These are phyloP conservation scores for Pteria penguin DNA, from an alignment of 2,888 invertebrate species.

Conservation along the genomic window DNA sequence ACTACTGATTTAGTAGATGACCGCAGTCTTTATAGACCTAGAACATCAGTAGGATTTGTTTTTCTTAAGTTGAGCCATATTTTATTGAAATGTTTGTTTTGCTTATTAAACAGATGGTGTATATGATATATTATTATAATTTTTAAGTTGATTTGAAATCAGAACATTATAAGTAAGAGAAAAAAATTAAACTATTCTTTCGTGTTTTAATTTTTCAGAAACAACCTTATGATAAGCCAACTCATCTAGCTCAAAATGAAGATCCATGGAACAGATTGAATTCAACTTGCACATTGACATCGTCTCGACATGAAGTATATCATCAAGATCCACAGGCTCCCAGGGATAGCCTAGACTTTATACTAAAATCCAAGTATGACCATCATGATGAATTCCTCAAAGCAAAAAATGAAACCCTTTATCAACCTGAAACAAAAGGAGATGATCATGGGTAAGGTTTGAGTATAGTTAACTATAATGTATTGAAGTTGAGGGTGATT, in stretches of 20 bases:
- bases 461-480: slow-evolving; percentile 1
- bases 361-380: slow-evolving; percentile 78
- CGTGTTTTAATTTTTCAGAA: slow-evolving; percentile 59
- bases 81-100: too few relatives aligned
- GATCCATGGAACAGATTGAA: slow-evolving; percentile 78
- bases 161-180: too few relatives aligned
- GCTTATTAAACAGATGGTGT: too few relatives aligned
- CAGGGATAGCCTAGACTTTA: slow-evolving; percentile 79
- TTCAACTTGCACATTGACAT: slow-evolving; percentile 73
- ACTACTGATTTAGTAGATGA: too few relatives aligned
- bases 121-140: too few relatives aligned
- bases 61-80: too few relatives aligned
- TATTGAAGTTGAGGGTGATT: not conserved
- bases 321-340: slow-evolving; percentile 78
- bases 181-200: too few relatives aligned
- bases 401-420: slow-evolving; percentile 74
- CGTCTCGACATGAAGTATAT: slow-evolving; percentile 73
- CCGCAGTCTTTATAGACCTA: too few relatives aligned
- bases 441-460: slow-evolving; percentile 75
- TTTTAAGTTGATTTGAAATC: too few relatives aligned
- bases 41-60: too few relatives aligned
- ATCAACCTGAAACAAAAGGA: slow-evolving; percentile 78
- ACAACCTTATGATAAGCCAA: slow-evolving; percentile 68
- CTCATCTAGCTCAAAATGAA: slow-evolving; percentile 74
- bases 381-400: slow-evolving; percentile 77